Conservation (phyloP, 1,140 invertebrate genomes). For the Lasaia peninsularis region DNA sequence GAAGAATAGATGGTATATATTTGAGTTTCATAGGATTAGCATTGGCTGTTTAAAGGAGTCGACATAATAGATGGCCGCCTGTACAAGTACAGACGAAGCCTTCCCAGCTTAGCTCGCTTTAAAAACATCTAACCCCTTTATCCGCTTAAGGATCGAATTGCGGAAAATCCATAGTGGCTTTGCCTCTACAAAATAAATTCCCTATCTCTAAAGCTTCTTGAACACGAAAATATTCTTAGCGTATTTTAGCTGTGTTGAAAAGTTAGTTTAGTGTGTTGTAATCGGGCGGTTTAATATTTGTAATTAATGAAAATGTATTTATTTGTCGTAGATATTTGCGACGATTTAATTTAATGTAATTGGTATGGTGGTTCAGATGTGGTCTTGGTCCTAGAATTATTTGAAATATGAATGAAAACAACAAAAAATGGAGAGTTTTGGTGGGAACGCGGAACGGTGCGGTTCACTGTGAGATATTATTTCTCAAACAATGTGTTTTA, state of each 20-base stretch:
- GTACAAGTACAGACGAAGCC: slow-evolving; percentile 23
- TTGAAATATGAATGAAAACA: too few relatives aligned
- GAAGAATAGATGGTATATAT: not conserved
- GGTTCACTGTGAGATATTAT: too few relatives aligned
- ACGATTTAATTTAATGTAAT: too few relatives aligned
- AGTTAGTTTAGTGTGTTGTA: not conserved
- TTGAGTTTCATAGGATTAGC: not conserved
- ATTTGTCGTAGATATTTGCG: not conserved
- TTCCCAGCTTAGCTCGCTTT: slow-evolving; percentile 25
- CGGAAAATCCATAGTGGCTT: slow-evolving; percentile 27
- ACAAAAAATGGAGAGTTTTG: too few relatives aligned
- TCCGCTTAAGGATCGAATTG: slow-evolving; percentile 28
- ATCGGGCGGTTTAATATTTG: not conserved
- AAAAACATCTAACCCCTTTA: slow-evolving; percentile 29
- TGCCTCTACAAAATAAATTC: slow-evolving; percentile 24
- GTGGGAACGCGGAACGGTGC: too few relatives aligned
- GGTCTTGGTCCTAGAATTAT: too few relatives aligned
- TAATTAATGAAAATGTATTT: not conserved
- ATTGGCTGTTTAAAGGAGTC: not conserved
- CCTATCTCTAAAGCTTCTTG: slow-evolving; percentile 5
- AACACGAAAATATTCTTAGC: not conserved
- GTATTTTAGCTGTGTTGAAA: not conserved
- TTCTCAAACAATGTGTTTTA: too few relatives aligned
- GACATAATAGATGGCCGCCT: slow-evolving; percentile 6
- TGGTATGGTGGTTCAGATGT: too few relatives aligned